phyloP scores from a whole-genome alignment of 2,797 vertebrate genomes.

The Coregonus suidteri region DNA sequence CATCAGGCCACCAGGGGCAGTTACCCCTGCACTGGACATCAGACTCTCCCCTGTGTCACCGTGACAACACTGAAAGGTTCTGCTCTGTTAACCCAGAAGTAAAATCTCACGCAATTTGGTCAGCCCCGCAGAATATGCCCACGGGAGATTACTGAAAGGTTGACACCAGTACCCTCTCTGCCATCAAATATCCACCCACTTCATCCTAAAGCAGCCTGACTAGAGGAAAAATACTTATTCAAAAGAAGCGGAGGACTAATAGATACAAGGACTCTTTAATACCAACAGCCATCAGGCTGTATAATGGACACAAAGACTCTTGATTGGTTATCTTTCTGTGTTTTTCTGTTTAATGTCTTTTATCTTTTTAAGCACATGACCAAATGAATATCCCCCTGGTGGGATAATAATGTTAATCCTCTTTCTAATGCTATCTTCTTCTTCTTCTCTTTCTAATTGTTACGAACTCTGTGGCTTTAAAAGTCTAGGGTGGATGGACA shows the following conservation, averaged over 20 bases:
- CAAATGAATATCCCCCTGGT: neutral
- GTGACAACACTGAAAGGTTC: neutral
- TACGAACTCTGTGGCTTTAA: no score
- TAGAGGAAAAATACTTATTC: neutral
- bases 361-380: no score
- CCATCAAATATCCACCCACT: neutral
- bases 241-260: neutral
- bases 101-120: no score
- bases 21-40: neutral
- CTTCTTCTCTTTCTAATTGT: no score
- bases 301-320: no score
- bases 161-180: neutral
- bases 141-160: neutral
- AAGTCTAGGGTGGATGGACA: no score
- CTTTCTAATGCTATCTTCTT: neutral
- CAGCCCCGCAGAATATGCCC: neutral
- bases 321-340: no score
- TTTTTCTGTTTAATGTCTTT: no score
- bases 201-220: neutral
- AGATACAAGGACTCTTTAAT: no score
- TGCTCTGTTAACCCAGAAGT: conserved; percentile 3
- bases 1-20: conserved; percentile 43
- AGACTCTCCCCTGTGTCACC: neutral
- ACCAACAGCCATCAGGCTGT: no score
- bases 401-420: neutral